phyloP scores from a whole-genome alignment of 2,113 vertebrate species.

The Tychaedon coryphoeus region DNA sequence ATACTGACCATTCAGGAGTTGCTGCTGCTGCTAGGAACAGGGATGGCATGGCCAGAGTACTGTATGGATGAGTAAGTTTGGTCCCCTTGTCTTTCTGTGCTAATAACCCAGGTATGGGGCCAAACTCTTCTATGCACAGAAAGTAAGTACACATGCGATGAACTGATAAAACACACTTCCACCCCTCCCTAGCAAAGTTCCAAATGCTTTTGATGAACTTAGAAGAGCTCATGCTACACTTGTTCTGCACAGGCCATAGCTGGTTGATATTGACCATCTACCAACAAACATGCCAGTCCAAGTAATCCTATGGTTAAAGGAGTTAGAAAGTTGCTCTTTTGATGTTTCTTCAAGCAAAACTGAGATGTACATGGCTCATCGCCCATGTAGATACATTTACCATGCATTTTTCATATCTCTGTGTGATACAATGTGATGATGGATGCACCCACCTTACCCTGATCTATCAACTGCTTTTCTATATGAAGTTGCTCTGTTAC shows the following conservation, averaged over 20 bases:
- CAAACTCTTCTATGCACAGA: neutral
- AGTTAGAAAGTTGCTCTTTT: neutral
- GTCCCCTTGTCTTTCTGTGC: neutral
- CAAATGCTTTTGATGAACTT: neutral
- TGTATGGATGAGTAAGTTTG: rapidly evolving
- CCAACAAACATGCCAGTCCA: neutral
- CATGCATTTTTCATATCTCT: neutral
- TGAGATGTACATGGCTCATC: neutral
- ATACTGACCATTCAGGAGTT: neutral
- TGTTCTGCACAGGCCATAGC: neutral
- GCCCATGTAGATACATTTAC: neutral
- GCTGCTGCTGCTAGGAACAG: neutral
- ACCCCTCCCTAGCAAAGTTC: neutral
- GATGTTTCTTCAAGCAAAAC: neutral
- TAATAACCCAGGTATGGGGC: neutral
- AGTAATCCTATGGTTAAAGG: neutral
- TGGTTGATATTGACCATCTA: neutral
- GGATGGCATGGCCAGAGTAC: neutral
- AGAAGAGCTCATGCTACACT: rapidly evolving
- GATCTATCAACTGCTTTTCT: neutral
- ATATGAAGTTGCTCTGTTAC: neutral
- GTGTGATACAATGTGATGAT: neutral
- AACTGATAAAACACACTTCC: neutral
- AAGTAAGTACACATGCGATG: rapidly evolving
- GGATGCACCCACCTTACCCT: neutral